Base-by-base conservation (phyloP, 92 coral and sea anemone genomes). In the Scolanthus callimorphus region DNA sequence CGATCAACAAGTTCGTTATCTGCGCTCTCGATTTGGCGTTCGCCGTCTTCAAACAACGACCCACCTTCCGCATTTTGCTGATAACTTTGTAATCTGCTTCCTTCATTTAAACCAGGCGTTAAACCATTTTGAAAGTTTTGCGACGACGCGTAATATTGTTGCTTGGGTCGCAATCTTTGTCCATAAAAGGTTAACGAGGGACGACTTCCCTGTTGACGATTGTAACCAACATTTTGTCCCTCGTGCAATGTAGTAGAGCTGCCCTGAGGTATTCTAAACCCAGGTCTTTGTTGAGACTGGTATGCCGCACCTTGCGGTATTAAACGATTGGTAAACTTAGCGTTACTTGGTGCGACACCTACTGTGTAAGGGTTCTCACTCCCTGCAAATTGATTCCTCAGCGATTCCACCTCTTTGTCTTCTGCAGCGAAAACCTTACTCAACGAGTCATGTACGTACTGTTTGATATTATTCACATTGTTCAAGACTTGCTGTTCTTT, bases 341-440 rank as follows among this genome's bases (percentile, higher is more conserved):
- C 52, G 8, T 4, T 21, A 46, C 4, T 46, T 10, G 4, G 52
- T 9, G 17, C 52, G 22, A 4, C 52, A 19, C 6, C 17, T 6
- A 6, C 17, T 28, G 53, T 64, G 25, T 70, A 25, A 19, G 21
- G 77, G 17, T 63, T 73, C 10, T 39, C 85, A 8, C 39, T 39
- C 20, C 38, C 51, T 11, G 23, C 75, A 41, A 68, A 56, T 53
- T 43, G 38, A 25, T 57, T 43, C 6, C 65, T 41, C 44, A 68
- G 27, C 21, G 44, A 27, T 10, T 51, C 34, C 13, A 68, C 65
- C 43, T 82, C 89, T 51, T 21, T 69, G 60, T 82, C 70, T 49
- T 82, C 89, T 17, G 75, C 38, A 4, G 38, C 52, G 27, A 76
- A 62, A 3, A 82, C 70, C 17, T 62, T 69, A 72, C 73, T 70